Base-by-base conservation (phyloP, 2,113 vertebrate species). In the Dinomys branickii region DNA sequence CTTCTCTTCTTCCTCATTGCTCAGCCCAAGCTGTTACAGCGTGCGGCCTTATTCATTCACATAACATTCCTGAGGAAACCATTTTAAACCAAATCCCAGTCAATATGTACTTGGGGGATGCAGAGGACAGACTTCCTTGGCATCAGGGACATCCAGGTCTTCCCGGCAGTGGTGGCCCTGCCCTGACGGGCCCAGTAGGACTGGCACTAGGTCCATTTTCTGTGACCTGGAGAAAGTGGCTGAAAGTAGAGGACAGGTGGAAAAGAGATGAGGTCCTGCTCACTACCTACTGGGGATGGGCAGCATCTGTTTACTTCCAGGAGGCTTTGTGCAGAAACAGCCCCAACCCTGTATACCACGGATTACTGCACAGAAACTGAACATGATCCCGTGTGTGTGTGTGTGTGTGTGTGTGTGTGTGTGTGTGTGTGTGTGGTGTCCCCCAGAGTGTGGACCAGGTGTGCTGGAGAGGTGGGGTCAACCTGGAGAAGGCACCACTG, bases 361-460 rank as follows among this genome's bases (percentile, higher is more conserved):
- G 30, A 41, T 26, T 1, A 2, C 54, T 1, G 5, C 4, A 20
- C 3, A 16, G 52, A 16, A 22, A 24, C 5, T 1, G 26, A 50
- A 2, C 17, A 11, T 0, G 2, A 2, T 1, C 4, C 22, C 0
- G 0, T 0, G 2, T 47, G 20, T 2, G 35, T 4, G 20, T 9
- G 20, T 2, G 35, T 4, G 20, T 9, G 0, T 0, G 2, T 47
- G 20, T 2, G 35, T 4, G 20, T 9, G 0, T 0, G 2, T 47
- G 20, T 2, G 35, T 4, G 20, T 9, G 0, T 0, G 2, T 47
- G 20, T 2, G 35, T 4, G 20, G n/a, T 9, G 35, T 28, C 20
- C 30, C 3, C 1, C 0, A 7, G 38, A 41, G 22, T 13, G 12
- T 2, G 0, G 12, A 41, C 26, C 12, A 2, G 11, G 9, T 0